Evolutionary conservation across 2,888 invertebrate genomes (phyloP), one percentile per base, ranked within the genome.

Genomic region (Scaptomyza cyrtandrae): DNA sequence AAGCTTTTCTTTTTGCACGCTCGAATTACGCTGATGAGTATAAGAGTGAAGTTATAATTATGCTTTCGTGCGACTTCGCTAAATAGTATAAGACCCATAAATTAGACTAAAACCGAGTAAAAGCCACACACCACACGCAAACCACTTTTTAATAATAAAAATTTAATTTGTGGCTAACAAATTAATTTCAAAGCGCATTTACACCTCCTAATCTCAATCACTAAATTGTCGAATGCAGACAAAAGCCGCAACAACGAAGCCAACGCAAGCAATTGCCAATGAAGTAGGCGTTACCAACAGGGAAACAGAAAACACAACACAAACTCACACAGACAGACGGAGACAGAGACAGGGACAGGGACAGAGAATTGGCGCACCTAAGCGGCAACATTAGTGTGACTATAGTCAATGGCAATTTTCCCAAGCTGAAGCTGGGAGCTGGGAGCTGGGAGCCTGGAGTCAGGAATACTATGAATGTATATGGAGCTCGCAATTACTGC

Each of bases 141-240:
- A 60, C 65, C 83, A 76, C 9, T 41, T 85, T 81, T 87, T 75
- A 81, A 88, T 81, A 80, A 87, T 81, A 81, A 87, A 88, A 80
- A 80, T 88, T 88, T 87, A 88, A 88, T 87, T 87, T 88, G 88
- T 82, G 74, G 75, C 73, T 73, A 75, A 80, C 79, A 88, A 88
- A 88, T 88, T 88, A 88, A 89, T 89, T 89, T 87, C 76, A 60
- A 85, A 79, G 85, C 75, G 79, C 88, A 87, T 89, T 88, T 88
- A 89, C 89, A 89, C 89, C 89, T 89, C 88, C 80, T 89, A 89
- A 86, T 84, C 88, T 76, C 76, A 83, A 87, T 85, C 85, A 87
- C 75, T 82, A 76, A 85, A 85, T 85, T 82, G 83, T 78, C 78
- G 75, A 41, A 78, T 67, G 75, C 54, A 73, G 78, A 68, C 72